Percentiles rank a stretch among this genome's conserved stretches.
phyloP scores from a whole-genome alignment of 2,797 vertebrate genomes.

The Podargus strigoides region DNA sequence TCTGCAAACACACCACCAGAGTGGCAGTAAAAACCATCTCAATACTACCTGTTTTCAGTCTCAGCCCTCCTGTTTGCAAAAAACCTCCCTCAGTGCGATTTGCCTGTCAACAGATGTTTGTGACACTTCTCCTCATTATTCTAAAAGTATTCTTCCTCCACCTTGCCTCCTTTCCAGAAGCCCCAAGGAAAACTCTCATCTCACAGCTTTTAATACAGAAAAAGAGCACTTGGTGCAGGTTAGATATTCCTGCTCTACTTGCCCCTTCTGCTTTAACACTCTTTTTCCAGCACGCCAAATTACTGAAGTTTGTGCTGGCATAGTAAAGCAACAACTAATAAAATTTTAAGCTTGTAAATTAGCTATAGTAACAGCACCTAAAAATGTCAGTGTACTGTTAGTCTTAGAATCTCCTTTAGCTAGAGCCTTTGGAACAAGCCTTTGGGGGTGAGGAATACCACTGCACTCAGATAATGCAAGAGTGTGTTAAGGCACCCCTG shows the following conservation, averaged over 20 bases:
- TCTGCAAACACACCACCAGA: background rate
- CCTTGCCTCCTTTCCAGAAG: background rate
- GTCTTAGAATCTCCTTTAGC: background rate
- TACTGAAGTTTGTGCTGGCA: background rate
- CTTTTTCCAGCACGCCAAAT: background rate
- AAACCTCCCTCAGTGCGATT: rapidly evolving
- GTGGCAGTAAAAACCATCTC: background rate
- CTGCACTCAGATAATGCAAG: rapidly evolving
- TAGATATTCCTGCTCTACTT: background rate
- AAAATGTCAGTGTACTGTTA: background rate
- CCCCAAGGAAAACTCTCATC: background rate
- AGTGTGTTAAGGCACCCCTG: rapidly evolving
- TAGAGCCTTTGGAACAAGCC: background rate
- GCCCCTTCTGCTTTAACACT: background rate
- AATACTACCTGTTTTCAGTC: background rate
- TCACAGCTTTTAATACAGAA: background rate
- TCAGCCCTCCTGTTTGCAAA: background rate
- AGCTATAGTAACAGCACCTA: background rate
- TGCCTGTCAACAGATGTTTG: background rate
- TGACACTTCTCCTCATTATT: background rate
- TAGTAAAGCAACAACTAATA: background rate
- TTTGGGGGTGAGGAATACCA: background rate
- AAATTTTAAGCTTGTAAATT: background rate
- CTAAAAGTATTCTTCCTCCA: background rate
- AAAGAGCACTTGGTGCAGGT: background rate